phyloP scores from a whole-genome alignment of 1,140 invertebrate genomes.

The Chrysomallon squamiferum region DNA sequence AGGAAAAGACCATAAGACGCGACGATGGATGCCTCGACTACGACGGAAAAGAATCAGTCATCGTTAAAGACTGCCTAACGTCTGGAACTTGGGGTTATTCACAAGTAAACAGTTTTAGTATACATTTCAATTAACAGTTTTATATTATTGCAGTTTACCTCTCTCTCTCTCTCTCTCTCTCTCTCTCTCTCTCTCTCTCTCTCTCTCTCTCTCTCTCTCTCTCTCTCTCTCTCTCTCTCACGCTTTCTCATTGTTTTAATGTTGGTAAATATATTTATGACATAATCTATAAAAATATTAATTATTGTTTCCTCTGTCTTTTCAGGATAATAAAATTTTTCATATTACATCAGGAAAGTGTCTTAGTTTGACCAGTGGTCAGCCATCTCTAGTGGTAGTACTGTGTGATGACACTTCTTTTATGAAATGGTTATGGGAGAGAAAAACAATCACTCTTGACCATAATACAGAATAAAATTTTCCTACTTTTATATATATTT shows the following conservation, averaged over 20 bases:
- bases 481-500: no score
- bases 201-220: neutral
- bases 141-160: neutral
- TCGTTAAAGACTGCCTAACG: conserved; percentile 15
- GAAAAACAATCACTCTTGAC: neutral
- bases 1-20: conserved; percentile 41
- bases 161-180: neutral
- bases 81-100: conserved; percentile 31
- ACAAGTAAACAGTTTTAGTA: conserved; percentile 15
- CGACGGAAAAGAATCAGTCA: conserved; percentile 5
- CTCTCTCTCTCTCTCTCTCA: neutral
- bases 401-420: neutral
- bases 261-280: neutral
- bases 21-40: conserved; percentile 39
- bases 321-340: neutral
- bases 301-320: no score
- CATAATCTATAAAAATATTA: no score
- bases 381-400: neutral
- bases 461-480: neutral
- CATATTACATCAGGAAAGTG: neutral
- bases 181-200: neutral
- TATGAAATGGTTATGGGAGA: neutral
- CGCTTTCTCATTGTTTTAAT: neutral
- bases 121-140: neutral
- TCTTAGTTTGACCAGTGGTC: neutral